Evolutionary conservation across 2,797 vertebrate genomes (phyloP).

Genomic region (Oreonectes daqikongensis): DNA sequence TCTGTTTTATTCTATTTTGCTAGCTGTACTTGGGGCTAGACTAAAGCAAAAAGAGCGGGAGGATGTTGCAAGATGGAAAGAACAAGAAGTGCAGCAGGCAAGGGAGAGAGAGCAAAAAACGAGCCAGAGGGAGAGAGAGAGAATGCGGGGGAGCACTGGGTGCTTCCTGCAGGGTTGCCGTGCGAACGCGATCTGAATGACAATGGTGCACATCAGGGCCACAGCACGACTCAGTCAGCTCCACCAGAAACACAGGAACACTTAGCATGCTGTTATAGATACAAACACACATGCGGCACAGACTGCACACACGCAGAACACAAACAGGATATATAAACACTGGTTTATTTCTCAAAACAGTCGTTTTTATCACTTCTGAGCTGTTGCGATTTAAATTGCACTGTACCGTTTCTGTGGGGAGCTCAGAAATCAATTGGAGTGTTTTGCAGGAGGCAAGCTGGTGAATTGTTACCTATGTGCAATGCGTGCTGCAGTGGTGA

Average conservation of each 20-base stretch:
- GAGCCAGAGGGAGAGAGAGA: neutral
- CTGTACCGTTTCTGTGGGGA: neutral
- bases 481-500: conserved; percentile 28
- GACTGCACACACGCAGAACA: conserved; percentile 24
- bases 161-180: conserved; percentile 74
- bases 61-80: neutral
- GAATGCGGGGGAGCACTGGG: conserved; percentile 45
- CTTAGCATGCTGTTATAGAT: conserved; percentile 26
- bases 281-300: conserved; percentile 22
- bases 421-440: conserved; percentile 27
- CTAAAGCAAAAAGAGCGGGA: neutral
- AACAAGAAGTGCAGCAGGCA: neutral
- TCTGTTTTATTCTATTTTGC: neutral
- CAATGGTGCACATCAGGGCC: conserved; percentile 69
- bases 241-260: conserved; percentile 21
- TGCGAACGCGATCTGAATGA: conserved; percentile 73
- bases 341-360: neutral
- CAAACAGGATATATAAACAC: conserved; percentile 1
- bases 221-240: conserved; percentile 64
- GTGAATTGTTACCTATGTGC: conserved; percentile 19
- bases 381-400: neutral
- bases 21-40: neutral
- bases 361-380: neutral
- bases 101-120: neutral
- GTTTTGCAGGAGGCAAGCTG: conserved; percentile 12